phyloP scores from a whole-genome alignment of 2,113 vertebrate species.

The Eulemur macaco region DNA sequence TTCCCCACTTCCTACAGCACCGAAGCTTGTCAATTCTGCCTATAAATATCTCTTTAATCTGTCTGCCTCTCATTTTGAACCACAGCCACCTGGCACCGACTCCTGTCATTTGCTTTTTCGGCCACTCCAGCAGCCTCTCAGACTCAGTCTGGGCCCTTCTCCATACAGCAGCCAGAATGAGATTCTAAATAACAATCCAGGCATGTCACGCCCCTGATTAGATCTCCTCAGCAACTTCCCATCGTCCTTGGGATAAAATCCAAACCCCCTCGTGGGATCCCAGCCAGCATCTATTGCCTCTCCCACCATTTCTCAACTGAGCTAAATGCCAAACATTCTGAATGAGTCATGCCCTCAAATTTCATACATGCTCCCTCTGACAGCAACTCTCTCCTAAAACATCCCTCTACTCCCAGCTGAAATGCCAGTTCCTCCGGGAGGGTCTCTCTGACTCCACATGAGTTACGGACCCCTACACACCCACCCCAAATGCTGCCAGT shows the following conservation, averaged over 20 bases:
- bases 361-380: background rate
- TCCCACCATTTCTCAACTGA: background rate
- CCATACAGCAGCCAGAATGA: background rate
- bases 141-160: background rate
- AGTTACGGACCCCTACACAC: background rate
- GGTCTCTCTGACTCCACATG: background rate
- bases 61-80: background rate
- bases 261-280: background rate
- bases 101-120: background rate
- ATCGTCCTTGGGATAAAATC: background rate
- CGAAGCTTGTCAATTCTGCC: background rate
- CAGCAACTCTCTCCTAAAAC: no score
- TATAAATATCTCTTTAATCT: background rate
- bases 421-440: background rate
- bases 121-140: background rate
- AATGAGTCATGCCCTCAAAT: background rate
- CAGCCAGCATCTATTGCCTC: background rate
- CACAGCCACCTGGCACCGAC: background rate
- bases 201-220: background rate
- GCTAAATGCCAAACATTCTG: background rate
- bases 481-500: fast-evolving
- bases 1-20: background rate
- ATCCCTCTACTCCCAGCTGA: background rate
- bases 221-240: background rate
- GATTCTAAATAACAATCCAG: background rate